Conservation (phyloP, 1,140 invertebrate genomes). For the Solen grandis region DNA sequence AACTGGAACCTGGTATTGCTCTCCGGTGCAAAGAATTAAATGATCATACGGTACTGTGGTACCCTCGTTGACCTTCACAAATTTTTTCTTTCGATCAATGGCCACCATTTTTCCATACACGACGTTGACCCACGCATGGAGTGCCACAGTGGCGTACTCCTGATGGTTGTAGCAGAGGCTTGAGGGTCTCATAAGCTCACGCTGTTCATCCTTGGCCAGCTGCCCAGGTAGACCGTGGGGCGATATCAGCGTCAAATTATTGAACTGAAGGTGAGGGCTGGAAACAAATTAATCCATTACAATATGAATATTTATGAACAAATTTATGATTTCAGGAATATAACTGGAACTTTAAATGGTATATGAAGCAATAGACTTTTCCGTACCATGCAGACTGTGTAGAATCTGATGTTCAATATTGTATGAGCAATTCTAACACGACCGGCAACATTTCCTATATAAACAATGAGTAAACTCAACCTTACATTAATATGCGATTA, state of each 20-base stretch:
- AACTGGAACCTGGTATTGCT: slow-evolving; percentile 78
- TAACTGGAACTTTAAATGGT: no score
- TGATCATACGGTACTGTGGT: slow-evolving; percentile 79
- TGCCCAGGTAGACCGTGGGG: slow-evolving; percentile 85
- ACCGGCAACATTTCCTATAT: no score
- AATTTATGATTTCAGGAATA: no score
- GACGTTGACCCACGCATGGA: slow-evolving; percentile 79
- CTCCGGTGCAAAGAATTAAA: slow-evolving; percentile 77
- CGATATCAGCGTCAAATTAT: slow-evolving; percentile 84
- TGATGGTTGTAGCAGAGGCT: slow-evolving; percentile 75
- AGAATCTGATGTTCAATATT: no score
- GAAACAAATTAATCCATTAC: no score
- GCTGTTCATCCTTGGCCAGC: slow-evolving; percentile 71
- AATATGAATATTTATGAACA: no score
- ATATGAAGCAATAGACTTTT: no score
- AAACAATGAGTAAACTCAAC: no score
- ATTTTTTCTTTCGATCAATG: slow-evolving; percentile 79
- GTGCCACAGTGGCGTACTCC: slow-evolving; percentile 74
- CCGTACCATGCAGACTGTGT: no score
- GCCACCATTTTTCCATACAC: slow-evolving; percentile 80
- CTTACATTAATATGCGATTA: no score
- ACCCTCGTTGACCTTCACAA: slow-evolving; percentile 74
- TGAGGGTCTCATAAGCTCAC: slow-evolving; percentile 71
- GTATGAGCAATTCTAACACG: no score
- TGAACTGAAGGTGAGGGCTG: slow-evolving; percentile 80